Evolutionary conservation across 2,113 vertebrate genomes (phyloP), one percentile per base, ranked within the genome.

Genomic region (Dicrurus megarhynchus): DNA sequence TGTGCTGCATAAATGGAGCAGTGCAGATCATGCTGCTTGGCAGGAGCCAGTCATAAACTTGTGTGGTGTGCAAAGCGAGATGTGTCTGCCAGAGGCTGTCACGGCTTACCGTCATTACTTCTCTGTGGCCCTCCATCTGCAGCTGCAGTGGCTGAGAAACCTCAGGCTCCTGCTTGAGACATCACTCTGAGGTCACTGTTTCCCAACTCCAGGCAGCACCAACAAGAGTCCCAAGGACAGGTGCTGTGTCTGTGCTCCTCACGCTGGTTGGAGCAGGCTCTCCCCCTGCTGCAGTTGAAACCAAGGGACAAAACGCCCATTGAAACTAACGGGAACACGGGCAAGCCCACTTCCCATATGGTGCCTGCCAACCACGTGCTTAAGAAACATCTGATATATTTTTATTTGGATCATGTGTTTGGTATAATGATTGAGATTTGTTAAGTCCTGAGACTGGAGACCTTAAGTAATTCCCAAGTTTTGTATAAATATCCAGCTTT

Each of bases 261-360:
- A 33, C 0, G 0, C 35, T 71, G 32, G 6, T 16, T 42, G 32
- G 32, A 71, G 68, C 60, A 86, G 70, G 32, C 53, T 92, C 22
- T 77, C 9, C 30, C 47, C n/a, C 35, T 64, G 47, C 52, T 92
- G 56, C 35, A 26, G 22, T 13, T 80, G 52, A 78, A 94, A 90
- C 19, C 20, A 44, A 71, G 41, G 68, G 63, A 93, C 76, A 90
- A 86, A 96, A 92, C 16, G 3, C 68, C 64, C 64, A 49, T 75
- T 85, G 85, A 80, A 90, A 50, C 52, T 80, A 88, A 77, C 84
- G 67, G 88, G 92, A 93, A 88, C 76, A 86, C 20, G 47, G 68
- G 30, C 60, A 60, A 95, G 52, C 95, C 92, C 95, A 96, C 77
- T 94, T 93, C 87, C 96, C 97, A 97, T 96, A 97, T 97, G 97